Percentiles rank a stretch among this genome's conserved stretches.
phyloP scores from a whole-genome alignment of 2,888 invertebrate genomes.

The Pimpla rufipes region DNA sequence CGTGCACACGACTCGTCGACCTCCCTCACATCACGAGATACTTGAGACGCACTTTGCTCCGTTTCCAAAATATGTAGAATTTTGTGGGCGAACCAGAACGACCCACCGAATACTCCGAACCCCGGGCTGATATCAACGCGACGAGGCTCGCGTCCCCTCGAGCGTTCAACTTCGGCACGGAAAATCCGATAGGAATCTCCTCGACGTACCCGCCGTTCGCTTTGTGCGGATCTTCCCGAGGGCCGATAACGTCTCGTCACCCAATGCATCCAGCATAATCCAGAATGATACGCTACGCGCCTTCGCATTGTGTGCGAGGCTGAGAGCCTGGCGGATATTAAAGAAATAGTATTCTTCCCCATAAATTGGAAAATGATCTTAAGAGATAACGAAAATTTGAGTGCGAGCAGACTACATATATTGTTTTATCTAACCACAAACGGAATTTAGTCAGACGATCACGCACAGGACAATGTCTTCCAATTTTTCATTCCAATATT shows the following conservation, averaged over 20 bases:
- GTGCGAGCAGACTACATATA: neutral
- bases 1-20: neutral
- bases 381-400: neutral
- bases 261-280: neutral
- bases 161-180: neutral
- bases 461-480: neutral
- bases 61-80: neutral
- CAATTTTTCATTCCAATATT: neutral
- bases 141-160: neutral
- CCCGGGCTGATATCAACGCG: neutral
- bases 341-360: neutral
- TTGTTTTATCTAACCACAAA: neutral
- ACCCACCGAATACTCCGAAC: neutral
- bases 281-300: neutral
- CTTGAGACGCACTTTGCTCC: constrained; percentile 2
- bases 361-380: neutral
- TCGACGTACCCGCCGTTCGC: neutral
- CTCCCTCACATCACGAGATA: neutral
- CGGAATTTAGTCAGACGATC: neutral
- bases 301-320: neutral
- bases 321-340: neutral
- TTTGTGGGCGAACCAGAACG: neutral
- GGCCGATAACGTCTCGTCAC: neutral
- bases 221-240: neutral
- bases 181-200: neutral